A percentile compares a stretch with the other conserved stretches of the same genome.
Evolutionary conservation across 2,113 vertebrate species (phyloP).

Genomic region (Podarcis cretensis): DNA sequence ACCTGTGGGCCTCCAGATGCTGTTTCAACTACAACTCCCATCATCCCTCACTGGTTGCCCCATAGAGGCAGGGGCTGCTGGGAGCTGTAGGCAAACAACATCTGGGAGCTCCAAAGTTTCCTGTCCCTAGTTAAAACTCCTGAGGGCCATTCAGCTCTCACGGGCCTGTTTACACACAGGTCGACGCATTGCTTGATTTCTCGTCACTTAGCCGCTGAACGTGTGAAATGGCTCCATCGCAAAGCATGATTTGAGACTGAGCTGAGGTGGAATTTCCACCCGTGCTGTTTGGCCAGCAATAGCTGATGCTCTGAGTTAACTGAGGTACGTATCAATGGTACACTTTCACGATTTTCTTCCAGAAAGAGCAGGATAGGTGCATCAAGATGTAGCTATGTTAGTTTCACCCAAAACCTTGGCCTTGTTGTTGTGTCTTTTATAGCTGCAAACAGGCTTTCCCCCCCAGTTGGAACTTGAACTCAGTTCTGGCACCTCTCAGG

Average conservation of each 20-base stretch:
- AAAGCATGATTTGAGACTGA: neutral
- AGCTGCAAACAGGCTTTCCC: neutral
- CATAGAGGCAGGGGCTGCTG: neutral
- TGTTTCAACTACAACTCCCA: neutral
- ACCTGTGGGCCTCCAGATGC: neutral
- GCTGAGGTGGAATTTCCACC: neutral
- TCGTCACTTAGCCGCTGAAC: neutral
- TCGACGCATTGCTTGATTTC: neutral
- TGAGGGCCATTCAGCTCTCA: slow-evolving; percentile 33
- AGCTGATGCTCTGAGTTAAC: neutral
- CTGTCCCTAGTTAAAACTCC: slow-evolving; percentile 10
- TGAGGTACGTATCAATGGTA: slow-evolving; percentile 71
- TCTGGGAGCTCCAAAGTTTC: neutral
- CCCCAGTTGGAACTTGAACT: too few species aligned
- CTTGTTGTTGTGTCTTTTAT: neutral
- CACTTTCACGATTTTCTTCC: neutral
- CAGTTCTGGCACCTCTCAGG: too few species aligned
- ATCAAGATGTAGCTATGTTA: neutral
- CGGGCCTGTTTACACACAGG: neutral
- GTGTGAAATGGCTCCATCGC: neutral
- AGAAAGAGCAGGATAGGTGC: neutral
- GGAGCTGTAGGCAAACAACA: neutral
- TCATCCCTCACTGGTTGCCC: neutral
- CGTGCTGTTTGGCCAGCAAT: neutral
- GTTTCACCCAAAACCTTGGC: neutral